These are phyloP conservation scores for Lerema accius DNA, from an alignment of 1,140 invertebrate genomes.

Conservation along the genomic window DNA sequence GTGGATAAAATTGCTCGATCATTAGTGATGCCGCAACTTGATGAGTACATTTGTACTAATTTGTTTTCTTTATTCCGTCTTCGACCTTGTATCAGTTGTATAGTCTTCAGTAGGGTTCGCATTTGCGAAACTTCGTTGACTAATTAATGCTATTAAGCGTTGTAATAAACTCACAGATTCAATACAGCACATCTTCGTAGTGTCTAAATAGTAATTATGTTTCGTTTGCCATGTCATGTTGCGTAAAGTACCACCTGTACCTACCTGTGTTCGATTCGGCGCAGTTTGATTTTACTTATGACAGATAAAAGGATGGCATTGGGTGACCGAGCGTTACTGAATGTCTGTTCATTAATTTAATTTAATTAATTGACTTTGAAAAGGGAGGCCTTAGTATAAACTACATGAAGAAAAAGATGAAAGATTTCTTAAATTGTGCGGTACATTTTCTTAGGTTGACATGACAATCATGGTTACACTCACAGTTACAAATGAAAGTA, in stretches of 20 bases:
- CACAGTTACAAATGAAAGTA: too few species aligned
- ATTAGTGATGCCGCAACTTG: constrained; percentile 52
- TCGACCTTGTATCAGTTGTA: constrained; percentile 51
- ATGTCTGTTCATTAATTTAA: too few species aligned
- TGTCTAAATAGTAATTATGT: constrained; percentile 30
- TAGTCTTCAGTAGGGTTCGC: constrained; percentile 42
- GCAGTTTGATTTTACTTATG: too few species aligned
- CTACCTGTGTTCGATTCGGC: constrained; percentile 16
- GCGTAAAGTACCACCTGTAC: neutral
- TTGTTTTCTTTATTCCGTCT: constrained; percentile 35
- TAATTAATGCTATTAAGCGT: constrained; percentile 30
- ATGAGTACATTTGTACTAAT: constrained; percentile 37
- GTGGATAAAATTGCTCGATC: constrained; percentile 53
- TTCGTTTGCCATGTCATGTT: constrained; percentile 29
- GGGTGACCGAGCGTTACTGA: too few species aligned
- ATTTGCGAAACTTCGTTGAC: constrained; percentile 33
- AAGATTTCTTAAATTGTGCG: too few species aligned
- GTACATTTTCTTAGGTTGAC: too few species aligned
- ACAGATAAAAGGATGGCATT: too few species aligned
- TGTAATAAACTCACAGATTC: constrained; percentile 28
- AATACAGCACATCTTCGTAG: constrained; percentile 6
- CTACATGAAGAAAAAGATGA: too few species aligned
- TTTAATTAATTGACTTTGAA: too few species aligned
- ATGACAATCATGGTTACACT: too few species aligned
- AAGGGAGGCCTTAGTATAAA: too few species aligned